phyloP scores from a whole-genome alignment of 2,888 invertebrate genomes.

The Ophion ellenae region DNA sequence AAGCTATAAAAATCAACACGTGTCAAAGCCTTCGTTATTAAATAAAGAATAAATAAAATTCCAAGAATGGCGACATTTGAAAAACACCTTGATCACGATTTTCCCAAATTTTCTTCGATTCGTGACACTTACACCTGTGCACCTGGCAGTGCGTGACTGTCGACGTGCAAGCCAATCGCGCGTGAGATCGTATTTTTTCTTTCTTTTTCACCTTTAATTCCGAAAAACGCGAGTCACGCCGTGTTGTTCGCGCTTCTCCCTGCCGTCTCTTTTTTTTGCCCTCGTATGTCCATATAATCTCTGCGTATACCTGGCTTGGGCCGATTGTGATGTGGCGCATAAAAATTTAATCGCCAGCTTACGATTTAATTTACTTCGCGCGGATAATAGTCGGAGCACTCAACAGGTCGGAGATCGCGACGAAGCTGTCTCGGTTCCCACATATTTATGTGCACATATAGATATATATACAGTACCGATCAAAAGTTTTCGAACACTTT shows the following conservation, averaged over 20 bases:
- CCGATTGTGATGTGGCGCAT: background rate
- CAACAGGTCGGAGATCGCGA: constrained; percentile 79
- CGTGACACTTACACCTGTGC: too few species aligned
- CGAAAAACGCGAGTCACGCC: background rate
- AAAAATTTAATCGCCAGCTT: constrained; percentile 68
- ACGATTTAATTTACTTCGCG: constrained; percentile 79
- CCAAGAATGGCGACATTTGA: too few species aligned
- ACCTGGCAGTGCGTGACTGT: too few species aligned
- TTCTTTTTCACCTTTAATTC: background rate
- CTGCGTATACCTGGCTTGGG: background rate
- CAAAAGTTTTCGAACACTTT: too few species aligned
- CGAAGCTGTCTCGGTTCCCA: constrained; percentile 69
- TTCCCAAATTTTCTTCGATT: too few species aligned
- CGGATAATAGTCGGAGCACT: constrained; percentile 71
- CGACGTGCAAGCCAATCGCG: too few species aligned
- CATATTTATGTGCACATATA: background rate
- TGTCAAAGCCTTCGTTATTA: too few species aligned
- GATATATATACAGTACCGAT: too few species aligned
- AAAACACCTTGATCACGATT: too few species aligned
- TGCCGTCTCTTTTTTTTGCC: background rate
- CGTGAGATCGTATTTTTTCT: background rate
- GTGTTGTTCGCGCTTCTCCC: background rate
- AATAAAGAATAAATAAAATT: too few species aligned
- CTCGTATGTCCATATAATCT: background rate
- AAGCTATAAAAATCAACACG: too few species aligned